phyloP scores from a whole-genome alignment of 2,797 vertebrate genomes.

The Platalea minor region DNA sequence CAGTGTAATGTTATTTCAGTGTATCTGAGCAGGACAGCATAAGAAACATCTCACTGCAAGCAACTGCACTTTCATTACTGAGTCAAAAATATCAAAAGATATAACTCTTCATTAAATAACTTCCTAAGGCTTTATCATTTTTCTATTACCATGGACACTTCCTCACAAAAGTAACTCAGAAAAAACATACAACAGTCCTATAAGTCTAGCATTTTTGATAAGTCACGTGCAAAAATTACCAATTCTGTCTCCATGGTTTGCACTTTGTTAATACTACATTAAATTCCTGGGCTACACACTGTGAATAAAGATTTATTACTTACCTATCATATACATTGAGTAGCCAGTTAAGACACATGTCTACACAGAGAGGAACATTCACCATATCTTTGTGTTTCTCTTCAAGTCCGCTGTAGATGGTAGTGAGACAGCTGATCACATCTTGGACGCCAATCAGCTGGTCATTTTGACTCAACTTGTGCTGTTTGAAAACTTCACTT shows the following conservation, averaged over 20 bases:
- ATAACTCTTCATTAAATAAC: neutral
- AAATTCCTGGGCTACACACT: neutral
- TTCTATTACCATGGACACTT: neutral
- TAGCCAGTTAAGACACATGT: conserved; percentile 98
- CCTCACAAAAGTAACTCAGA: neutral
- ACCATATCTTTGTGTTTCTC: conserved; percentile 94
- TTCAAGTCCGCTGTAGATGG: conserved; percentile 91
- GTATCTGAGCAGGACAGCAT: neutral
- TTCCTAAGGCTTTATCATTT: neutral
- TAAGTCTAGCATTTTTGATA: neutral
- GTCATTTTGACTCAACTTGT: conserved; percentile 89
- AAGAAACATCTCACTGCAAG: neutral
- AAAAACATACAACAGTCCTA: neutral
- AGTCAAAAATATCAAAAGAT: neutral
- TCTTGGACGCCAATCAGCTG: conserved; percentile 90
- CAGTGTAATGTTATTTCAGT: neutral
- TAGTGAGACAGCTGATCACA: conserved; percentile 92
- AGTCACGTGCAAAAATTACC: neutral
- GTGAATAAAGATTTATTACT: conserved; percentile 44
- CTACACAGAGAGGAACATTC: conserved; percentile 92
- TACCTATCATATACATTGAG: conserved; percentile 98
- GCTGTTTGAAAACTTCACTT: conserved; percentile 90
- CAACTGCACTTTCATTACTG: neutral
- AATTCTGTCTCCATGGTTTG: neutral
- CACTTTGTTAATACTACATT: neutral